Conservation (phyloP, 2,797 vertebrate genomes). For the Alcedo atthis region DNA sequence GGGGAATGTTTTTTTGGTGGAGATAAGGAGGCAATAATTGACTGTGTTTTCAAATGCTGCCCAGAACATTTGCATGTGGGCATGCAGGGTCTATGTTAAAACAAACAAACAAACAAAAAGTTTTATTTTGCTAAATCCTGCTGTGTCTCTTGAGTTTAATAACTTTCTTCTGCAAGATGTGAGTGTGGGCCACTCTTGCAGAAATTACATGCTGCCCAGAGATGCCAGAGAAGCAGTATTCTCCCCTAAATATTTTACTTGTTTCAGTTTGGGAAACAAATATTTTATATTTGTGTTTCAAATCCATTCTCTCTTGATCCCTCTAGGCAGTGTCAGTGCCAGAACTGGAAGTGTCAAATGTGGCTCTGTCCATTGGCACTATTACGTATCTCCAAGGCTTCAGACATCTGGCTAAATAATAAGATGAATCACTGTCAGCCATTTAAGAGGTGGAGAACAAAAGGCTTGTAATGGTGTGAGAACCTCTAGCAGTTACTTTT, state of each 20-base stretch:
- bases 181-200: not conserved
- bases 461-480: constrained; percentile 7
- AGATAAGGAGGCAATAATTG: not conserved
- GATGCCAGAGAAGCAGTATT: not conserved
- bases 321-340: not conserved
- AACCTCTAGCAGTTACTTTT: not conserved
- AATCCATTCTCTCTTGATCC: not conserved
- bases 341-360: not conserved
- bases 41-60: not conserved
- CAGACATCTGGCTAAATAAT: not conserved
- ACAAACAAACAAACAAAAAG: not conserved
- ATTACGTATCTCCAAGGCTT: not conserved
- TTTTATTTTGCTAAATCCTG: not conserved
- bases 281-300: not conserved
- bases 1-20: not conserved
- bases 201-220: not conserved
- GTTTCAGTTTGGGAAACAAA: not conserved
- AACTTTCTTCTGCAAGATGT: not conserved
- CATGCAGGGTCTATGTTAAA: not conserved
- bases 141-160: not conserved
- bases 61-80: not conserved
- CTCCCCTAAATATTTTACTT: not conserved
- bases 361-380: not conserved
- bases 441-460: constrained; percentile 2
- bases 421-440: constrained; percentile 26